A percentile compares a stretch with the other conserved stretches of the same genome.
Conservation (phyloP, 2,113 vertebrate genomes). For the Anoura caudifer region DNA sequence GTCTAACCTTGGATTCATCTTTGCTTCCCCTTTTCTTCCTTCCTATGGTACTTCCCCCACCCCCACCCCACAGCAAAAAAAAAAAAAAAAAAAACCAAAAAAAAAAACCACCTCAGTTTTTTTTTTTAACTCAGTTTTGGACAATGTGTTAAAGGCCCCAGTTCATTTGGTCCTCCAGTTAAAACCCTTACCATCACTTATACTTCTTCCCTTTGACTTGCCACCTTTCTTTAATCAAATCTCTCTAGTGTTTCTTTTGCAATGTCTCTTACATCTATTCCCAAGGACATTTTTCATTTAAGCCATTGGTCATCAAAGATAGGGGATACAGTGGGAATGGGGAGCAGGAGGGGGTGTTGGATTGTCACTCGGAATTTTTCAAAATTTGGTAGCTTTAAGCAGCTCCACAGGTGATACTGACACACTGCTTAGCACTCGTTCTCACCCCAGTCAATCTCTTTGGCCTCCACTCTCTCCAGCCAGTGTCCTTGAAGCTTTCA, state of each 20-base stretch:
- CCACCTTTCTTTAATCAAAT: background rate
- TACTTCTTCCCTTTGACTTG: constrained; percentile 5
- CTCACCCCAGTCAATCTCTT: background rate
- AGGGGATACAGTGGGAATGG: background rate
- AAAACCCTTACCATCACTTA: background rate
- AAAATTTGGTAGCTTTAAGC: background rate
- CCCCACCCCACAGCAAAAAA: no score
- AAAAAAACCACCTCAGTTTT: background rate
- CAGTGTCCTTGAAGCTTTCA: background rate
- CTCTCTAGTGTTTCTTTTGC: background rate
- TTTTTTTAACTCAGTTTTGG: background rate
- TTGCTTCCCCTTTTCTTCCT: background rate
- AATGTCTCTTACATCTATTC: background rate
- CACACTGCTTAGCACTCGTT: background rate
- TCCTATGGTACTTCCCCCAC: background rate
- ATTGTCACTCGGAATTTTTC: background rate
- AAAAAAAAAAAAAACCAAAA: background rate
- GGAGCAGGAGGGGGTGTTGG: background rate
- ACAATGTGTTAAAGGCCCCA: background rate
- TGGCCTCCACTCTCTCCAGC: background rate
- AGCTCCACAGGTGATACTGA: background rate
- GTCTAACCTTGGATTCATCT: background rate
- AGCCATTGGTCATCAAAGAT: background rate
- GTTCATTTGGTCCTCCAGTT: background rate
- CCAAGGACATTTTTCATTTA: background rate